Conservation (phyloP, 1,140 invertebrate genomes). For the Ruditapes philippinarum region DNA sequence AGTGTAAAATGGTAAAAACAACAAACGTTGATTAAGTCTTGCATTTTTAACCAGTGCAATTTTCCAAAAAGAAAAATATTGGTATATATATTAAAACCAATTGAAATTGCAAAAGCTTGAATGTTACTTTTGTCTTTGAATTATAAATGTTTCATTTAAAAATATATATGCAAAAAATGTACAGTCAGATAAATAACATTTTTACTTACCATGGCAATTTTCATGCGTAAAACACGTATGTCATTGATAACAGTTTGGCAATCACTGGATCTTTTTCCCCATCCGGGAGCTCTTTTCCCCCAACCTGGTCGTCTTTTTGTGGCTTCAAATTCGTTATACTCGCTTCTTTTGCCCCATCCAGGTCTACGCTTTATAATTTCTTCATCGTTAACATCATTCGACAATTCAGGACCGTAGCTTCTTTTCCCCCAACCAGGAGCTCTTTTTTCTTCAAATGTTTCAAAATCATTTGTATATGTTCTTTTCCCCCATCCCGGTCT, state of each 20-base stretch:
- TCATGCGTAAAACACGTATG: slow-evolving; percentile 38
- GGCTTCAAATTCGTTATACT: slow-evolving; percentile 34
- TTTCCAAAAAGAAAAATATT: no score
- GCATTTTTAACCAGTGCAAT: no score
- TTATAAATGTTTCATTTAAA: no score
- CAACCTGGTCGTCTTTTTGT: slow-evolving; percentile 70
- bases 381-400: neutral
- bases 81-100: no score
- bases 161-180: no score
- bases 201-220: slow-evolving; percentile 58
- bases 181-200: no score
- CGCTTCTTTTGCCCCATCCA: slow-evolving; percentile 64
- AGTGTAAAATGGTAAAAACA: no score
- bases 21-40: no score
- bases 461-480: slow-evolving; percentile 7
- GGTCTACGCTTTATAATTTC: slow-evolving; percentile 53
- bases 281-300: slow-evolving; percentile 75
- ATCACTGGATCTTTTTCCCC: slow-evolving; percentile 56
- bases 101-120: no score
- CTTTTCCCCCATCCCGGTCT: slow-evolving; percentile 75
- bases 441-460: slow-evolving; percentile 49
- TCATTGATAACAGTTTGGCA: slow-evolving; percentile 49
- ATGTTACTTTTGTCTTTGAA: no score
- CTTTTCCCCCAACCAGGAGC: slow-evolving; percentile 70
- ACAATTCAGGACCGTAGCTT: neutral